phyloP scores from a whole-genome alignment of 1,140 invertebrate genomes.

The Cataglyphis hispanica region DNA sequence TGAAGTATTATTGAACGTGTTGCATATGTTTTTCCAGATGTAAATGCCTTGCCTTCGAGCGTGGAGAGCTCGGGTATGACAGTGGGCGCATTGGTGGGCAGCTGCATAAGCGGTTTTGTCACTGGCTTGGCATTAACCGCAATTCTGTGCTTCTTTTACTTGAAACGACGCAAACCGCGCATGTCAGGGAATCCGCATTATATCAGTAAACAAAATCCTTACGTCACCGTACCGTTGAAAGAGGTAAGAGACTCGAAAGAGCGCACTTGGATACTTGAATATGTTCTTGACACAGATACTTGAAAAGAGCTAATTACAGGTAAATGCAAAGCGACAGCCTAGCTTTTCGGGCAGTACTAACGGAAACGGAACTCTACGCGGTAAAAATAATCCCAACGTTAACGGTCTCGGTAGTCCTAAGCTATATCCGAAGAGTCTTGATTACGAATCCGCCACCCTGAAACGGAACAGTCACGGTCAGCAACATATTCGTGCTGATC shows the following conservation, averaged over 20 bases:
- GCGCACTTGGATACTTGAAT: too few species aligned
- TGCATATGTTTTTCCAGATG: constrained; percentile 69
- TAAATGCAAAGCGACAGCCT: constrained; percentile 83
- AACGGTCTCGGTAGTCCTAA: constrained; percentile 88
- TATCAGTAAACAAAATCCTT: constrained; percentile 93
- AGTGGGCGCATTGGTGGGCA: constrained; percentile 87
- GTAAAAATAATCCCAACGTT: constrained; percentile 89
- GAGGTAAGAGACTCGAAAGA: constrained; percentile 85
- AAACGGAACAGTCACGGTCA: constrained; percentile 91
- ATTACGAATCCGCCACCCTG: constrained; percentile 93
- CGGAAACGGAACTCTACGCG: constrained; percentile 88
- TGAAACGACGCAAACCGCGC: constrained; percentile 85
- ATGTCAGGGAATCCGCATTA: constrained; percentile 92
- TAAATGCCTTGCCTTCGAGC: constrained; percentile 83
- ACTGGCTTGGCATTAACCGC: constrained; percentile 83
- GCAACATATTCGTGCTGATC: constrained; percentile 87
- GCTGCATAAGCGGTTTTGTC: constrained; percentile 86
- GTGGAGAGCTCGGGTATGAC: constrained; percentile 85
- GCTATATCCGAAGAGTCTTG: constrained; percentile 90
- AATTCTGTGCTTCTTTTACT: constrained; percentile 83
- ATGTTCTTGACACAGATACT: not conserved
- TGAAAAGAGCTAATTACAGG: constrained; percentile 66
- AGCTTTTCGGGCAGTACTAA: constrained; percentile 85
- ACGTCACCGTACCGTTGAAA: constrained; percentile 93
- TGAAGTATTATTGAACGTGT: not conserved